A percentile compares a stretch with the other conserved stretches of the same genome.
Evolutionary conservation across 1,140 invertebrate genomes (phyloP).

Genomic region (Macrosteles quadrilineatus): DNA sequence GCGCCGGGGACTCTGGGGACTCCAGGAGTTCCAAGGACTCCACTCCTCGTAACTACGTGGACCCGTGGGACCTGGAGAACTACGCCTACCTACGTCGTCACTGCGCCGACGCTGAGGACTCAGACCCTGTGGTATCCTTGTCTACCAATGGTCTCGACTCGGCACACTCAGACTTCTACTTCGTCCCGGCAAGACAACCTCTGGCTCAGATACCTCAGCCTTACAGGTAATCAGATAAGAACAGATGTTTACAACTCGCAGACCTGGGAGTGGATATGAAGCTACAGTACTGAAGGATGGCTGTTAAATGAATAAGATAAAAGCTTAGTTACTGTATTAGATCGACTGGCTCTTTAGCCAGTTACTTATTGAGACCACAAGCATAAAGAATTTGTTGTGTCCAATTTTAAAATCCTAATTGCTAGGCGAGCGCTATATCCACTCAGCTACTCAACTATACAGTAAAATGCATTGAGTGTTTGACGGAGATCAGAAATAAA

Average conservation of each 20-base stretch:
- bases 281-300: too few relatives aligned
- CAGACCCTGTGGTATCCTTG: conserved; percentile 27
- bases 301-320: too few relatives aligned
- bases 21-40: not conserved
- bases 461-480: too few relatives aligned
- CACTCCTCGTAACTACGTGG: conserved; percentile 59
- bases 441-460: too few relatives aligned
- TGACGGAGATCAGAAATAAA: too few relatives aligned
- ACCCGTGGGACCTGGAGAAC: conserved; percentile 73
- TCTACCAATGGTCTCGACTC: conserved; percentile 37
- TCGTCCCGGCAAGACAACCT: conserved; percentile 25
- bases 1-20: not conserved
- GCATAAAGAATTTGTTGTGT: too few relatives aligned
- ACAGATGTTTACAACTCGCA: not conserved
- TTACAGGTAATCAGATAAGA: not conserved
- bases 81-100: conserved; percentile 64
- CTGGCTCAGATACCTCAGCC: not conserved
- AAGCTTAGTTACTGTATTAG: too few relatives aligned
- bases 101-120: conserved; percentile 50
- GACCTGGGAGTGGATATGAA: too few relatives aligned
- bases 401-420: too few relatives aligned
- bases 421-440: too few relatives aligned
- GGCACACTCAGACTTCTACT: conserved; percentile 41
- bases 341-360: too few relatives aligned
- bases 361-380: too few relatives aligned